Conservation (phyloP, 2,888 invertebrate genomes). For the Drosophila lutescens region DNA sequence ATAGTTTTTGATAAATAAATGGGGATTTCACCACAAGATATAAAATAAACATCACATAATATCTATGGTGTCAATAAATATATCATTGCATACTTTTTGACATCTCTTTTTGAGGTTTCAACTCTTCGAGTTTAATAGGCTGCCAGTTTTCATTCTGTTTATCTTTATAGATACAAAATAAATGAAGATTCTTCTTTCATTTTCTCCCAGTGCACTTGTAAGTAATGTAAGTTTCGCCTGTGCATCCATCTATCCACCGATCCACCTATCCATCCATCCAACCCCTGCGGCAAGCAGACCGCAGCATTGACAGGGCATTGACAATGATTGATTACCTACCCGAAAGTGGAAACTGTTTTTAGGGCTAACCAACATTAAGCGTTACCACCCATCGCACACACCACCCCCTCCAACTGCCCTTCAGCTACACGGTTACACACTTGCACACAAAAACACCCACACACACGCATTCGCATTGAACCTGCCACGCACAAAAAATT, state of each 20-base stretch:
- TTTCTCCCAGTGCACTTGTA: constrained; percentile 10
- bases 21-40: no score
- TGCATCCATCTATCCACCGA: constrained; percentile 14
- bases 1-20: no score
- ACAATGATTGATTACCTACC: constrained; percentile 81
- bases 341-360: constrained; percentile 62
- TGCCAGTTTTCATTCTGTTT: no score
- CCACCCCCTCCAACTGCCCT: constrained; percentile 36
- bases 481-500: constrained; percentile 43
- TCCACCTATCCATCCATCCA: constrained; percentile 25
- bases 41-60: no score
- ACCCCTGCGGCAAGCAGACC: constrained; percentile 50
- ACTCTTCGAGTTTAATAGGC: no score
- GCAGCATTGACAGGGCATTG: constrained; percentile 81
- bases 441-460: constrained; percentile 15
- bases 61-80: no score
- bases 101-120: not conserved
- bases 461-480: constrained; percentile 14
- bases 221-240: constrained; percentile 64
- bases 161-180: no score
- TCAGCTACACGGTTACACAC: constrained; percentile 37
- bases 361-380: constrained; percentile 54
- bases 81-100: not conserved
- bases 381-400: constrained; percentile 27
- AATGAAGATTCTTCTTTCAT: not conserved